Evolutionary conservation across 2,797 vertebrate genomes (phyloP).

Genomic region (Etheostoma perlongum): DNA sequence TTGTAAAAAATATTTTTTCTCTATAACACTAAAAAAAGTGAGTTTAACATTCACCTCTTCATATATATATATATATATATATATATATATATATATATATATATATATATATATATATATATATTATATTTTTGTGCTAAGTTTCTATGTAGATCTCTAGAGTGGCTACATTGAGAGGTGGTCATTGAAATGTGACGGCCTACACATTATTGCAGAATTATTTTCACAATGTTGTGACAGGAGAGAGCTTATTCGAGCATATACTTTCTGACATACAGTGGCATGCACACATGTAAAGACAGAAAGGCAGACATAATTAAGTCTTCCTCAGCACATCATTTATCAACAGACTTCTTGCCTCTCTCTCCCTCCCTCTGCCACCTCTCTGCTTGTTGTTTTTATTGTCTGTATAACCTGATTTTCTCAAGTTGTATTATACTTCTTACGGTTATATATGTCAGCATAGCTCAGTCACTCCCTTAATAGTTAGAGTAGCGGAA

Average conservation of each 20-base stretch:
- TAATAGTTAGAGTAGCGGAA: slow-evolving; percentile 60
- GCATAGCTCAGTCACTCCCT: slow-evolving; percentile 48
- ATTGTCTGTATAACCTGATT: background rate
- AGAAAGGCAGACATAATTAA: slow-evolving; percentile 8
- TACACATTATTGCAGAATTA: background rate
- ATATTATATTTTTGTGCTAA: too few species aligned
- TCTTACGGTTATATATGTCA: slow-evolving; percentile 47
- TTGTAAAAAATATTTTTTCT: background rate
- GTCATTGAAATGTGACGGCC: background rate
- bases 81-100: too few species aligned
- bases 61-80: too few species aligned
- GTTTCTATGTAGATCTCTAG: background rate
- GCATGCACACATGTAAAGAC: background rate
- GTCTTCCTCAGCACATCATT: slow-evolving; percentile 26
- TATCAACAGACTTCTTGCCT: slow-evolving; percentile 48
- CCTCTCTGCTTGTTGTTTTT: slow-evolving; percentile 12
- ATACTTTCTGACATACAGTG: background rate
- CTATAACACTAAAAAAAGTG: background rate
- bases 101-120: too few species aligned
- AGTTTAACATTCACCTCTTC: too few species aligned
- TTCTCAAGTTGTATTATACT: background rate
- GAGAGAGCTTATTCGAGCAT: background rate
- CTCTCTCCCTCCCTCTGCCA: background rate
- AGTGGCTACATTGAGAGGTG: background rate
- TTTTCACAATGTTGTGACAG: background rate